Evolutionary conservation across 2,888 invertebrate species (phyloP).

Genomic region (Melanostoma scalare): DNA sequence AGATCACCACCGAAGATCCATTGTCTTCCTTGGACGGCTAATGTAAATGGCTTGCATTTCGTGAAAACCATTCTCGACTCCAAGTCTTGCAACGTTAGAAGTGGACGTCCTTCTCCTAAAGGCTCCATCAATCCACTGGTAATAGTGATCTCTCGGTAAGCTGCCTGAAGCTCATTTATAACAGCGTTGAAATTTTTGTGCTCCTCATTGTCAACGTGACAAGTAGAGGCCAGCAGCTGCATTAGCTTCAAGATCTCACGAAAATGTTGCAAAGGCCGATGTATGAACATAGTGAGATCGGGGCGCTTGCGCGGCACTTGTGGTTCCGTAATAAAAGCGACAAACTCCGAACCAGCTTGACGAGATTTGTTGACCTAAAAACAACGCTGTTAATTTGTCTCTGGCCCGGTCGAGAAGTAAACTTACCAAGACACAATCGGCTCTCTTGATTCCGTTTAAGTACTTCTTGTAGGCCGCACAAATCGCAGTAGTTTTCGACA

Average conservation of each 20-base stretch:
- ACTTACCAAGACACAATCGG: slow-evolving; percentile 90
- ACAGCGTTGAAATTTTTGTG: slow-evolving; percentile 81
- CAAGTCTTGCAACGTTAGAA: slow-evolving; percentile 91
- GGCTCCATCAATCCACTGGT: slow-evolving; percentile 94
- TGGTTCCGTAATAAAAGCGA: slow-evolving; percentile 90
- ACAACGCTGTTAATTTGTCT: slow-evolving; percentile 7
- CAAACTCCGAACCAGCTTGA: slow-evolving; percentile 90
- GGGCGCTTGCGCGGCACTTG: slow-evolving; percentile 91
- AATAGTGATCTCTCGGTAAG: slow-evolving; percentile 91
- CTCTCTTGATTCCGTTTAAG: slow-evolving; percentile 91
- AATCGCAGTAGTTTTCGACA: slow-evolving; percentile 88
- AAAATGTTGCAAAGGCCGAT: slow-evolving; percentile 92
- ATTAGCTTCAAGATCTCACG: slow-evolving; percentile 85
- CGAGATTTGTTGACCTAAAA: slow-evolving; percentile 86
- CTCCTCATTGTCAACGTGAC: slow-evolving; percentile 81
- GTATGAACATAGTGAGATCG: slow-evolving; percentile 92
- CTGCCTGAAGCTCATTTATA: slow-evolving; percentile 83
- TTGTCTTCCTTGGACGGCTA: slow-evolving; percentile 92
- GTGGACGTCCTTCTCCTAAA: slow-evolving; percentile 90
- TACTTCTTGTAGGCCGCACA: slow-evolving; percentile 91
- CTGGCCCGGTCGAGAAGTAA: background rate
- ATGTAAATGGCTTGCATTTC: slow-evolving; percentile 93
- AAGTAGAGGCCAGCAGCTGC: slow-evolving; percentile 83
- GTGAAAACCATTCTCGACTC: slow-evolving; percentile 95
- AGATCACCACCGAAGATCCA: slow-evolving; percentile 95